Base-by-base conservation (phyloP, 2,888 invertebrate genomes). In the Microctonus hyperodae region DNA sequence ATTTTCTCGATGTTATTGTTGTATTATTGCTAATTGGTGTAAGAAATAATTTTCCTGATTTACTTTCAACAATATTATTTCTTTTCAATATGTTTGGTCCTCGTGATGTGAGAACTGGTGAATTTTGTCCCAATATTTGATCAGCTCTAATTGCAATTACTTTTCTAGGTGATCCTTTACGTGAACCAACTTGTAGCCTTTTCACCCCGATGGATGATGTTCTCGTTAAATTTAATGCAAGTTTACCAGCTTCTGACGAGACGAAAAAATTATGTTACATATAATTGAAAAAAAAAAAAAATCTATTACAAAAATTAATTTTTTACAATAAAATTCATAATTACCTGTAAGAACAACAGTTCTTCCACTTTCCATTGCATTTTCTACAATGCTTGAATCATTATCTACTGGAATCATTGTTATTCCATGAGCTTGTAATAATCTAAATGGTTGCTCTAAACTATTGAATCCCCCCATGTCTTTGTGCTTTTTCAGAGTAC, bases 341-440 rank as follows among this genome's bases (percentile, higher is more conserved):
- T 67, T 80, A 90, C 90, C 90, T 69, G 93, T 95, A 57, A 96
- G 88, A 71, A 94, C 91, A 64, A 96, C 89, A 69, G 93, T 93
- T 78, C 95, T 91, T 0, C 96, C 96, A 83, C 91, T 92, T 85
- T 93, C 92, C 81, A 96, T 88, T 35, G 94, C 95, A 68, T 89
- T 91, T 72, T 91, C 91, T 66, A 95, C 89, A 70, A 92, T 88
- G 68, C 86, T 92, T 84, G 86, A 89, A 44, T 84, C 87, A 74
- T 91, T 90, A 81, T 95, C 95, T 23, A 90, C 87, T 60, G 94
- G 92, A 81, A 95, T 88, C 90, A 96, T 91, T 55, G 93, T 91
- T 78, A 95, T 94, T 70, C 95, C 95, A 85, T 95, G 94, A 74
- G 90, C 89, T 81, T 94, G 92, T 68, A 96, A 86, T 84, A 95